Evolutionary conservation across 1,140 invertebrate species (phyloP), one percentile per base, ranked within the genome.

Genomic region (Eueides isabella): DNA sequence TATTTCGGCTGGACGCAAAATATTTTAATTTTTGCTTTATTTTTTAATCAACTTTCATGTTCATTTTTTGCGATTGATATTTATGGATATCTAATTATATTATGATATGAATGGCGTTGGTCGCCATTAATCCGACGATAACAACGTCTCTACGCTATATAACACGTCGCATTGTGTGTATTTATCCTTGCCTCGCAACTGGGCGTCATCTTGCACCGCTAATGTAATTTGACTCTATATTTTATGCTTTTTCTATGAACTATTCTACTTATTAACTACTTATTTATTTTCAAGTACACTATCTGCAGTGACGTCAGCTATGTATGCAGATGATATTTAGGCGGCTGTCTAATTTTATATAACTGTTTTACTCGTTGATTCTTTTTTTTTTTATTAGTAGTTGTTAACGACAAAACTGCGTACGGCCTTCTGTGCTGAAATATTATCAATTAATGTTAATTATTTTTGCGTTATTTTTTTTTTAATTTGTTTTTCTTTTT

Each of bases 281-380:
- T 71, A 48, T 71, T 55, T 55, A 44, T 68, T 44, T 75, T 76
- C 41, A 68, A 72, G 74, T 70, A 69, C 68, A 74, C 66, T 77
- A 76, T 76, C 76, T 72, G 76, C 76, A 78, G 72, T 74, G 76
- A 78, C 76, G 76, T 78, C 72, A 78, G 55, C 66, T 55, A 68
- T 71, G 67, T 78, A 78, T 74, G 72, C 69, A 78, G 72, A 74
- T 48, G 69, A 78, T 67, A 71, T 72, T 67, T 65, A 70, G 67
- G 67, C 63, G 26, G 61, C 61, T 74, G 68, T 35, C 38, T 71
- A 74, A 74, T 19, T 68, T 73, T 62, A 44, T 73, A 55, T 73
- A 73, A 68, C 66, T 38, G 16, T 33, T 65, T 65, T 19, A 38
- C 6, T 29, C 2, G 64, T 66, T 66, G 14, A 5, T 38, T 67